phyloP scores from a whole-genome alignment of 2,888 invertebrate genomes.

The Meteorus cinctellus region DNA sequence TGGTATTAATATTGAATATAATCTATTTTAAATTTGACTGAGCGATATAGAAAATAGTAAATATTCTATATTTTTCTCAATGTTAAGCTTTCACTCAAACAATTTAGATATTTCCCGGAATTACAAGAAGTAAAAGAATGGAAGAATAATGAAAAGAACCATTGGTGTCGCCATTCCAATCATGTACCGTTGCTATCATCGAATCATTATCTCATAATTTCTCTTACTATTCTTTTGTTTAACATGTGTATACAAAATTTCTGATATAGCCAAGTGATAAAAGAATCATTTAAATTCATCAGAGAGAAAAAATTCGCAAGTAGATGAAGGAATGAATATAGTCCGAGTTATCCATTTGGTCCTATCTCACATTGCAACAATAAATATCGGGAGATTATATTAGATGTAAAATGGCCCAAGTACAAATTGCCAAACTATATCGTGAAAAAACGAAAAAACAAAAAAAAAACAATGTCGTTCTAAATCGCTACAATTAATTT shows the following conservation, averaged over 20 bases:
- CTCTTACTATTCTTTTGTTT: neutral
- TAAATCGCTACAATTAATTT: neutral
- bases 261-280: neutral
- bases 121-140: constrained; percentile 3
- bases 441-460: constrained; percentile 6
- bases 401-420: constrained; percentile 36
- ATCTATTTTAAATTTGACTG: constrained; percentile 67
- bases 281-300: neutral
- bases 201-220: neutral
- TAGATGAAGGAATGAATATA: neutral
- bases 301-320: neutral
- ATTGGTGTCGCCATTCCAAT: neutral
- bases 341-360: constrained; percentile 22
- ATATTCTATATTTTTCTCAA: constrained; percentile 71
- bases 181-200: constrained; percentile 27
- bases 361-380: neutral
- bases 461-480: neutral
- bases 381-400: constrained; percentile 12
- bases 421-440: constrained; percentile 38
- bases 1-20: constrained; percentile 58
- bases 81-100: constrained; percentile 70
- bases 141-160: neutral
- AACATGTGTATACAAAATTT: neutral
- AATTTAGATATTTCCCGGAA: constrained; percentile 54
- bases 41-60: constrained; percentile 64